Evolutionary conservation across 2,888 invertebrate genomes (phyloP).

Genomic region (Stegana nigrithorax): DNA sequence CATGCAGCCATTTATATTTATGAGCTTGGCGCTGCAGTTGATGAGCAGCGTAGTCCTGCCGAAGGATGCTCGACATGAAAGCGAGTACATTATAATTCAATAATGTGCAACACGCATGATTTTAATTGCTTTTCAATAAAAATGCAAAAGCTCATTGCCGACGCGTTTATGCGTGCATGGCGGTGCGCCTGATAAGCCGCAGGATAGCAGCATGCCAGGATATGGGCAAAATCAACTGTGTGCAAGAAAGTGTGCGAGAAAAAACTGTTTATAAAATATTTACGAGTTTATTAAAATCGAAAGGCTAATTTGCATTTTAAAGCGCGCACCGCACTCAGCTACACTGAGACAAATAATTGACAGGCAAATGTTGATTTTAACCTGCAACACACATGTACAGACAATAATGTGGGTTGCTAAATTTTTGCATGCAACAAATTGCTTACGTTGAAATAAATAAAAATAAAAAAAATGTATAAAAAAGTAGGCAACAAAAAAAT

Average conservation of each 20-base stretch:
- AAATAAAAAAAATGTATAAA: neutral
- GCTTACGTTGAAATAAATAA: too few species aligned
- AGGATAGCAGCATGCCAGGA: conserved; percentile 42
- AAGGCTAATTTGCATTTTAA: neutral
- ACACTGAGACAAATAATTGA: neutral
- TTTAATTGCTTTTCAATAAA: conserved; percentile 67
- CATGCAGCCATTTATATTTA: conserved; percentile 51
- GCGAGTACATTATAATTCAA: conserved; percentile 51
- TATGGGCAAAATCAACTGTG: neutral
- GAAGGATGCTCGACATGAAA: neutral
- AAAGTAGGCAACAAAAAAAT: neutral
- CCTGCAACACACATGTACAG: conserved; percentile 46
- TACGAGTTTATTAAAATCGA: conserved; percentile 31
- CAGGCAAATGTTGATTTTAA: neutral
- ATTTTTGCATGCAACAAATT: conserved; percentile 52
- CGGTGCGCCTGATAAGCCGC: conserved; percentile 41
- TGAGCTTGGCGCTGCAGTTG: conserved; percentile 34
- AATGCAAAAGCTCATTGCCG: conserved; percentile 2
- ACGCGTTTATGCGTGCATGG: neutral
- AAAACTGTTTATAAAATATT: conserved; percentile 51
- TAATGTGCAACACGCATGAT: conserved; percentile 49
- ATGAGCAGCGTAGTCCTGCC: conserved; percentile 4
- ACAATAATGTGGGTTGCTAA: too few species aligned
- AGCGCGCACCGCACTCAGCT: too few species aligned
- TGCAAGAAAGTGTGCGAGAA: conserved; percentile 33